Conservation (phyloP, 2,113 vertebrate genomes). For the Mellivora capensis region DNA sequence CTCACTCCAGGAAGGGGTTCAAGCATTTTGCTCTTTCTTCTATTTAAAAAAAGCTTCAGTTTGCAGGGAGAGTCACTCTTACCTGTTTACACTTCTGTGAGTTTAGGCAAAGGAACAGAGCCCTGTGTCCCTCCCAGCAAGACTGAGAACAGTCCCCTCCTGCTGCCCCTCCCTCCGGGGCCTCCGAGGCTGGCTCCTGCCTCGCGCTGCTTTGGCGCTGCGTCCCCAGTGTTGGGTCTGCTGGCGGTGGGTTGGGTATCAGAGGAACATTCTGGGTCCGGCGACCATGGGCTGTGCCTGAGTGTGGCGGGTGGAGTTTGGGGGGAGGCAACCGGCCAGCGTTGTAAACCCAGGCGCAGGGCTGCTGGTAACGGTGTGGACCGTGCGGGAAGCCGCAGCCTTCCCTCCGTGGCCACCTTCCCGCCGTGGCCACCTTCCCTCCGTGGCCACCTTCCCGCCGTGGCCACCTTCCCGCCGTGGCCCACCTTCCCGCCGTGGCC, state of each 20-base stretch:
- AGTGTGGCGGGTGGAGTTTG: fast-evolving
- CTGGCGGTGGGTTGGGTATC: too few relatives aligned
- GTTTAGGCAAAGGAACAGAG: background rate
- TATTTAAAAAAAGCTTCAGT: background rate
- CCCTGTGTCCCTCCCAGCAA: background rate
- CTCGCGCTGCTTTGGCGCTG: fast-evolving
- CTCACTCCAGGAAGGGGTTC: background rate
- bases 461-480: too few relatives aligned
- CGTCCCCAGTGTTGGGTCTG: background rate
- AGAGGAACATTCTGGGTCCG: background rate
- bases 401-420: too few relatives aligned
- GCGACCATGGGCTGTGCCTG: background rate
- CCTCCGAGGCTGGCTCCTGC: background rate
- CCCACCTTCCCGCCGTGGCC: too few relatives aligned
- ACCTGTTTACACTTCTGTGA: background rate
- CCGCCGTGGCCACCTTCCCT: too few relatives aligned
- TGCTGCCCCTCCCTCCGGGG: background rate
- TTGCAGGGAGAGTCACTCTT: background rate
- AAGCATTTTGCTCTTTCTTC: background rate
- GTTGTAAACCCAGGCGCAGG: fast-evolving
- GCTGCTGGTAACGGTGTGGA: too few relatives aligned
- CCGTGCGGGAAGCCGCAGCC: too few relatives aligned
- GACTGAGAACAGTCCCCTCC: background rate
- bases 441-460: too few relatives aligned
- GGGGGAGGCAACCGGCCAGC: too few relatives aligned